Evolutionary conservation across 2,888 invertebrate species (phyloP), one percentile per base, ranked within the genome.

Genomic region (Sphinx pinastri): DNA sequence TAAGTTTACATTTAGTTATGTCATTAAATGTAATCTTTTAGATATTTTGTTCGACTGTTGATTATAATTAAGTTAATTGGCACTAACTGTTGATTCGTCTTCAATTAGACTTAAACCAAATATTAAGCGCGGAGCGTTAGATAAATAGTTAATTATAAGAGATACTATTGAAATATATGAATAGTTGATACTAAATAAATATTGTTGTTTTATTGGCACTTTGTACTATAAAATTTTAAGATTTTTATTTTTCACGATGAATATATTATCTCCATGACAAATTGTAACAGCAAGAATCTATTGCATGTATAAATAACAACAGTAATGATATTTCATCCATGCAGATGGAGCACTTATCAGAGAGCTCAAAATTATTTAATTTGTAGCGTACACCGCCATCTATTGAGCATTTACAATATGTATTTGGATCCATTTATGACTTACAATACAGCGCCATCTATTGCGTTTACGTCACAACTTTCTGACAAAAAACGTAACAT

Each of bases 141-240:
- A 87, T 80, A 90, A 85, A 89, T 92, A 92, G 90, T 83, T 87
- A 86, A 87, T 84, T 88, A 83, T 92, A 93, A 93, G 92, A 93
- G 91, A 94, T 92, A 91, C 90, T 93, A 93, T 92, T 91, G 90
- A 93, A 93, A 91, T 93, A 94, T 93, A 93, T 92, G 79, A 91
- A 90, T 94, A 94, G 94, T 94, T 94, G 88, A 86, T 88, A 87
- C 82, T 87, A 86, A 87, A 88, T 84, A 63, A 63, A 63, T 67
- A 83, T 72, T 82, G 80, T 83, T 80, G 86, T 88, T 88, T 88
- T 80, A 86, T 84, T 88, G 58, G 4, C 54, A 12, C 52, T 1
- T 13, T 25, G 16, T 38, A 8, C 38, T 19, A 47, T 10, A 19
- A 63, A 25, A 16, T 38, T 5, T 31, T 52, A 14, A 13, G n/a